These are phyloP conservation scores for Cyanoramphus novaezelandiae DNA, from an alignment of 2,113 vertebrate species.

Conservation along the genomic window DNA sequence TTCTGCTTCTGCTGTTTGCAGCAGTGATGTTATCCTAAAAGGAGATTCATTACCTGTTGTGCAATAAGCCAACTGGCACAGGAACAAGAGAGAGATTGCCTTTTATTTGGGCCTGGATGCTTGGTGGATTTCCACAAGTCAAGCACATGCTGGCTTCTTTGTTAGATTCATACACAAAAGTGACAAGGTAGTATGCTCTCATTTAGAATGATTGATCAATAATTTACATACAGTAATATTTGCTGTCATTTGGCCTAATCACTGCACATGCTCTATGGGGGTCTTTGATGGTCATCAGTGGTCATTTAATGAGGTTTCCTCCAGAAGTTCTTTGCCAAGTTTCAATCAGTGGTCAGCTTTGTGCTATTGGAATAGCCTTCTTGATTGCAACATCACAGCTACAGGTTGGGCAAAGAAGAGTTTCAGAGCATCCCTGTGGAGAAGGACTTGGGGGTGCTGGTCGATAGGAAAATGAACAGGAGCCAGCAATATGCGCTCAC, in stretches of 20 bases:
- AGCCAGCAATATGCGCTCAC: too few species aligned
- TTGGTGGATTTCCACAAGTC: not conserved
- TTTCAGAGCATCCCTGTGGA: too few species aligned
- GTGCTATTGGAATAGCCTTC: not conserved
- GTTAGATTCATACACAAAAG: not conserved
- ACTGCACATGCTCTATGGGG: not conserved
- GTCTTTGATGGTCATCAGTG: not conserved
- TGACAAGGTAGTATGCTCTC: not conserved
- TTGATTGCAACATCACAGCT: not conserved
- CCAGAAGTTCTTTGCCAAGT: not conserved
- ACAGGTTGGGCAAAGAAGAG: too few species aligned
- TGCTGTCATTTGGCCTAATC: not conserved
- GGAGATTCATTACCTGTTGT: not conserved
- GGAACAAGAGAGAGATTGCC: not conserved
- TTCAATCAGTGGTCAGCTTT: not conserved
- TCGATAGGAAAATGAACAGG: too few species aligned
- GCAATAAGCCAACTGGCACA: not conserved
- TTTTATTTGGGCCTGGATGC: not conserved
- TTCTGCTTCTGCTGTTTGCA: not conserved
- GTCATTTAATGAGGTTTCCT: not conserved
- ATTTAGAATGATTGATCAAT: not conserved
- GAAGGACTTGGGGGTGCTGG: too few species aligned
- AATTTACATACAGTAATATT: not conserved
- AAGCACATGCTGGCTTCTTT: not conserved
- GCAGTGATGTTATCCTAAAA: not conserved